These are phyloP conservation scores for Mobula hypostoma DNA, from an alignment of 2,113 vertebrate genomes.

Conservation along the genomic window DNA sequence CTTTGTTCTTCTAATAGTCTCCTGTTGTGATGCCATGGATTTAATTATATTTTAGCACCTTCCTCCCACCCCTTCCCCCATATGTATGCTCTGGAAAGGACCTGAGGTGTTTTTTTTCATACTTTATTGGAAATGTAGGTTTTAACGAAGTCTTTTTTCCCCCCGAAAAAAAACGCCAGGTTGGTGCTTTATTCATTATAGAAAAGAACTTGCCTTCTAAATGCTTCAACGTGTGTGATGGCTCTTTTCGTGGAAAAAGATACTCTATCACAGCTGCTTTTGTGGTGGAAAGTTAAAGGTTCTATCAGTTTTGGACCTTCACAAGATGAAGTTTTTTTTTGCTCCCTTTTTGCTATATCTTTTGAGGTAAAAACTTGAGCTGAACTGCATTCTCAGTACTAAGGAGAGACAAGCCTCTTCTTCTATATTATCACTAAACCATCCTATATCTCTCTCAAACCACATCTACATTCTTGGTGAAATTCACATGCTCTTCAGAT, in stretches of 20 bases:
- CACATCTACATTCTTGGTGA: not conserved
- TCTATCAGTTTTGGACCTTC: not conserved
- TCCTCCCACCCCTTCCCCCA: not conserved
- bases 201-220: not conserved
- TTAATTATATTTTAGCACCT: slow-evolving; percentile 9
- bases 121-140: not conserved
- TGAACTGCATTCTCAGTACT: not conserved
- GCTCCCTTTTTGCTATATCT: not conserved
- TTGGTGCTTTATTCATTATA: not conserved
- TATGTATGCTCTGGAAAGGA: not conserved
- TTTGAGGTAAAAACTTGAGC: not conserved
- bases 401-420: not conserved
- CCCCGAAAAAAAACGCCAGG: not conserved
- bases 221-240: not conserved
- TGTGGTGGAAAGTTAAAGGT: not conserved
- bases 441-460: not conserved
- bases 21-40: not conserved
- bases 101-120: not conserved
- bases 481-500: not conserved
- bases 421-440: not conserved
- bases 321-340: not conserved
- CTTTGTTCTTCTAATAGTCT: not conserved
- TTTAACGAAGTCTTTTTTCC: not conserved
- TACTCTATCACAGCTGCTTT: not conserved
- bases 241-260: not conserved